Evolutionary conservation across 2,888 invertebrate species (phyloP), one percentile per base, ranked within the genome.

Genomic region (Xanthorhoe spadicearia): DNA sequence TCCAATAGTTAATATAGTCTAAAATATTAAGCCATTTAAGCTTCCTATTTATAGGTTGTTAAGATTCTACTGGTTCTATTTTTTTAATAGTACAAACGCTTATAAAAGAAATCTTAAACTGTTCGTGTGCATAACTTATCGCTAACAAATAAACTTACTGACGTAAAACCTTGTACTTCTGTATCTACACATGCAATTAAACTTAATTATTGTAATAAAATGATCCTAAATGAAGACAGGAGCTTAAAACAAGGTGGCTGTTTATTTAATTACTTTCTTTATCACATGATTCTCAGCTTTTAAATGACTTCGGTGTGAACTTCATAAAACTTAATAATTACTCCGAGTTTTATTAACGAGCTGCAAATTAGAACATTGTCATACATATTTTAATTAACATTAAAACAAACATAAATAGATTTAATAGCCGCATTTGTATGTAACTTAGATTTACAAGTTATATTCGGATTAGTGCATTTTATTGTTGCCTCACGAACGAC

Each of bases 391-490:
- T 23, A 23, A 23, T 23, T 43, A 52, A 18, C 7, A 63, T 51
- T 58, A 48, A 58, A 48, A 64, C 52, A 53, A 53, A 63, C 38
- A 62, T 56, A 54, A 59, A 64, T 64, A 59, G 49, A 5, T 59
- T 53, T 60, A 56, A 55, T 55, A 15, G 50, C 1, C 6, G 0
- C 5, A 28, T 65, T 60, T 46, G 38, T 51, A 50, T 52, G 56
- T 17, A 23, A 23, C 13, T 55, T 51, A 8, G 32, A 60, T 60
- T 46, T 60, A 60, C 64, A 52, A 51, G 55, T 56, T 58, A 48
- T 64, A 58, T 38, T 62, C 79, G 78, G 79, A 85, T 87, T 84
- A 89, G 83, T 80, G 84, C 80, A 65, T 81, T 90, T 89, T 86
- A 89, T 79, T 78, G 80, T 81, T 80, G 81, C 81, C 79, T 75